Evolutionary conservation across 2,888 invertebrate genomes (phyloP).

Genomic region (Anodontia alba): DNA sequence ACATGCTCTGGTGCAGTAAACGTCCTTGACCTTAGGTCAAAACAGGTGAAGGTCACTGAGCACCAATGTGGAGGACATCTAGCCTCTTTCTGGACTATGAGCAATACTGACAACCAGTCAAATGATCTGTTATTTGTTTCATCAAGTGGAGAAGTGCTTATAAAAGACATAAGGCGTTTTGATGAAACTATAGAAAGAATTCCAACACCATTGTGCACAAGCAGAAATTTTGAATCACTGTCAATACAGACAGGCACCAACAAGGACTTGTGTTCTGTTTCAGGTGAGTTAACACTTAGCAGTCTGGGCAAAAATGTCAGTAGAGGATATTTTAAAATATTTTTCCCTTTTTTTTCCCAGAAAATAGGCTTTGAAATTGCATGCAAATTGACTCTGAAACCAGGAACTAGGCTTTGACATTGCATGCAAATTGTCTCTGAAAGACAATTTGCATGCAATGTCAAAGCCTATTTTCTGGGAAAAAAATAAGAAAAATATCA

Average conservation of each 20-base stretch:
- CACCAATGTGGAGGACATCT: constrained; percentile 13
- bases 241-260: constrained; percentile 29
- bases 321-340: no score
- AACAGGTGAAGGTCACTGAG: constrained; percentile 10
- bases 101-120: constrained; percentile 45
- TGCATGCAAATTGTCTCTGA: no score
- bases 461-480: no score
- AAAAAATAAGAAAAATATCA: no score
- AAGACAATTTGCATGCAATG: no score
- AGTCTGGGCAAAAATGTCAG: no score
- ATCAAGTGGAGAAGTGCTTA: constrained; percentile 40
- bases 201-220: constrained; percentile 8
- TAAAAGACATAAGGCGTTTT: constrained; percentile 29
- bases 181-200: constrained; percentile 16
- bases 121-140: constrained; percentile 50
- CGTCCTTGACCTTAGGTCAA: constrained; percentile 44
- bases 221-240: constrained; percentile 18
- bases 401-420: no score
- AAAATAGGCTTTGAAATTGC: no score
- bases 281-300: constrained; percentile 41
- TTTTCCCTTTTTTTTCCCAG: no score
- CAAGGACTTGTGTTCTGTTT: constrained; percentile 32
- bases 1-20: constrained; percentile 36
- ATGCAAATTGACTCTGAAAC: no score
- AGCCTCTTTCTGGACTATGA: constrained; percentile 51